Evolutionary conservation across 2,797 vertebrate species (phyloP), one percentile per base, ranked within the genome.

Genomic region (Lepilemur septentrionalis): DNA sequence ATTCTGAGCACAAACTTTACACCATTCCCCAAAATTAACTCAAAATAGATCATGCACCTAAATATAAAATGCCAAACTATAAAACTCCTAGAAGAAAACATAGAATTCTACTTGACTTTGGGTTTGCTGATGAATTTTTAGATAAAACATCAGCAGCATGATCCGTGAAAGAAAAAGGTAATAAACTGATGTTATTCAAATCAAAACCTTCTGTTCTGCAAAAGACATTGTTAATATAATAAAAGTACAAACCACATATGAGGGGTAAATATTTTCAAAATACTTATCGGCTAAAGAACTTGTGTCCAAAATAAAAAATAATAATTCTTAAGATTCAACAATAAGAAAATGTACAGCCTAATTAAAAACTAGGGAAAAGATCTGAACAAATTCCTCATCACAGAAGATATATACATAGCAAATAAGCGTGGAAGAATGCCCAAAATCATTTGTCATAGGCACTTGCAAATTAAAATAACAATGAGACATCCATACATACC

Each of bases 371-470:
- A 30, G 11, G 28, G 20, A 28, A 35, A 79, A 75, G 50, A 52
- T 9, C 35, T 32, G 84, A 83, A 93, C 35, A 8, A 32, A 87
- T 78, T 67, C n/a, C 61, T 69, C 59, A 38, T 32, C n/a, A 30
- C 35, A 63, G 75, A 48, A 84, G 38, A 50, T 1, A 20, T 5
- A 14, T n/a, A 9, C 7, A 0, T 0, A 10, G 57, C 12, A 63
- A 55, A 8, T 14, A 10, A 32, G 70, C 11, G 2, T 0, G 2
- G 1, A 25, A 23, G 67, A 81, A 30, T 17, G 18, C 25, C 46
- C n/a, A 0, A 3, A 1, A 7, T 13, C 15, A 6, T 0, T 48
- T 11, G 30, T 38, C n/a, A 9, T 8, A 1, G 4, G 18, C 41
- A 23, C 43, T 25, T 50, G 48, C 25, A 65, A 75, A 35, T 46